Conservation (phyloP, 2,113 vertebrate species). For the Proterorhinus semilunaris region DNA sequence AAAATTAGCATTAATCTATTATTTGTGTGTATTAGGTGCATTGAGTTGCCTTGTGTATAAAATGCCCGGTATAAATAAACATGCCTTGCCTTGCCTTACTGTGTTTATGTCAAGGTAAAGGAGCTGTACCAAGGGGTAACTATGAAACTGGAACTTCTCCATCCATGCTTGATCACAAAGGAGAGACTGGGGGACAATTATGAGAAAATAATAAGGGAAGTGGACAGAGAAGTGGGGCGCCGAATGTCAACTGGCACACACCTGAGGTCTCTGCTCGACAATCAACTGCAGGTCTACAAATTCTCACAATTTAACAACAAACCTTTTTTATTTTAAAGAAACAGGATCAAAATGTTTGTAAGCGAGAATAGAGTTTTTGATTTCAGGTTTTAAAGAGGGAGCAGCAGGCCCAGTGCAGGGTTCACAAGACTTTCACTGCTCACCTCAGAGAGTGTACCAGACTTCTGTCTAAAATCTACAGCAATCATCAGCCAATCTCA, state of each 20-base stretch:
- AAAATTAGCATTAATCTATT: constrained; percentile 6
- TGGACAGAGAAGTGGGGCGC: constrained; percentile 76
- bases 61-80: too few relatives aligned
- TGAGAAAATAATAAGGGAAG: constrained; percentile 63
- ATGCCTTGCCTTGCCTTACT: not conserved
- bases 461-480: constrained; percentile 42
- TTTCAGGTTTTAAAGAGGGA: constrained; percentile 59
- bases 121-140: constrained; percentile 75
- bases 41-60: too few relatives aligned
- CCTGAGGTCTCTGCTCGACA: constrained; percentile 70
- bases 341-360: too few relatives aligned
- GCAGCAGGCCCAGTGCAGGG: constrained; percentile 56
- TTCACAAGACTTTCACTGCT: constrained; percentile 43
- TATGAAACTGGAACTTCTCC: constrained; percentile 72
- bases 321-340: not conserved
- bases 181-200: constrained; percentile 43
- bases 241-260: constrained; percentile 74
- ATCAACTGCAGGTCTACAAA: constrained; percentile 67
- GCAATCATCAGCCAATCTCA: constrained; percentile 22
- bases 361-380: not conserved
- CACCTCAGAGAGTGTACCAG: constrained; percentile 57
- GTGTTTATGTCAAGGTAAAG: constrained; percentile 77
- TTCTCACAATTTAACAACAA: not conserved
- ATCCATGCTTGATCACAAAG: constrained; percentile 27
- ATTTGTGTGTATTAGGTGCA: not conserved